Evolutionary conservation across 2,113 vertebrate genomes (phyloP).

Genomic region (Hippocampus abdominalis): DNA sequence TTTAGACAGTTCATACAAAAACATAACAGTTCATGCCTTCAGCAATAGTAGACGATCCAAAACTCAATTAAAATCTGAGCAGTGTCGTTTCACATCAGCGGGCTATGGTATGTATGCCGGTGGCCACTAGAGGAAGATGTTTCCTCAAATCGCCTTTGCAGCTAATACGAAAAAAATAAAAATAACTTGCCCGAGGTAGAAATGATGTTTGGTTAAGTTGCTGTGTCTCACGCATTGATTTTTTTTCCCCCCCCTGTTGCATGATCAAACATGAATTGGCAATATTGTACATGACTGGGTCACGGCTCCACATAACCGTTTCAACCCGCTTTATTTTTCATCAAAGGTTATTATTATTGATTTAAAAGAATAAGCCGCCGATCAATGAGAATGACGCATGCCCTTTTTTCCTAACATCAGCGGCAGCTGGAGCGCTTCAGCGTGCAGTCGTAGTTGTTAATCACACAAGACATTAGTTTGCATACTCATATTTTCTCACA

Average conservation of each 20-base stretch:
- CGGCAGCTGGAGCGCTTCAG: neutral
- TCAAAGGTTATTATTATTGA: conserved; percentile 37
- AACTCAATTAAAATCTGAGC: neutral
- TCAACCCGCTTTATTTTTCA: conserved; percentile 20
- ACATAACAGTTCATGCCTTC: neutral
- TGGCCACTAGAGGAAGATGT: conserved; percentile 66
- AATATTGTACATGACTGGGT: neutral
- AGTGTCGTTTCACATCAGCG: neutral
- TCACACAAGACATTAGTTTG: conserved; percentile 19
- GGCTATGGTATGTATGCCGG: conserved; percentile 5
- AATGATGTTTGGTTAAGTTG: neutral
- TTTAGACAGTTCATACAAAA: neutral
- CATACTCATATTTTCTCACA: conserved; percentile 2
- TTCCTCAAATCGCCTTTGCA: conserved; percentile 28
- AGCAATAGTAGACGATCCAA: neutral
- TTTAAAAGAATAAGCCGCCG: conserved; percentile 22
- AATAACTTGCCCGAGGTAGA: conserved; percentile 22
- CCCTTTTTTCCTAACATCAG: conserved; percentile 18
- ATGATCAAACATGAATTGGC: conserved; percentile 1
- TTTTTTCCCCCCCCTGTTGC: neutral
- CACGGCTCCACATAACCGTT: neutral
- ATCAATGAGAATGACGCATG: conserved; percentile 43
- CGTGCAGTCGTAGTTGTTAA: conserved; percentile 23
- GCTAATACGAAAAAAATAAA: neutral
- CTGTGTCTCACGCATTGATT: conserved; percentile 6